Base-by-base conservation (phyloP, 2,797 vertebrate genomes). In the Chiroxiphia lanceolata region DNA sequence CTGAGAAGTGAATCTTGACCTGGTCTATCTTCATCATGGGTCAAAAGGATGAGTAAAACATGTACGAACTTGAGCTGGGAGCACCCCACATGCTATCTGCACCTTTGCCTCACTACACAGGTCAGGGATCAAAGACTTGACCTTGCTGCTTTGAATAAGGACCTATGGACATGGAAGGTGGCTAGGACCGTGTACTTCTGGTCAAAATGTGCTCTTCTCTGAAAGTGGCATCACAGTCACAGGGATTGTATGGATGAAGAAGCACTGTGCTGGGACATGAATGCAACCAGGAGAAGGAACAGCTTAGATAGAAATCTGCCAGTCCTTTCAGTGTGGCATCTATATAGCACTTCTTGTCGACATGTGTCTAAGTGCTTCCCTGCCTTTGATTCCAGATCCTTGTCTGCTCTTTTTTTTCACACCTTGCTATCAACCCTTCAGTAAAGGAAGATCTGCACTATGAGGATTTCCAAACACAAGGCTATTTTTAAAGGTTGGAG, bases 301-400 rank as follows among this genome's bases (percentile, higher is more conserved):
- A 97, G 89, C 87, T 94, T 93, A 87, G 80, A 83, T 0, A 69
- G 87, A 94, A 89, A 92, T 96, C 94, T 97, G 96, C 72, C 84
- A 93, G 79, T 83, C 87, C 57, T 83, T 92, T 91, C 81, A 65
- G 59, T 54, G 50, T 89, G 89, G 53, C 83, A 93, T 76, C 71
- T 50, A 9, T 87, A 80, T 48, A 91, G 77, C 85, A 84, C 80
- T 88, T 94, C 89, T 90, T 86, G 72, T 88, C 10, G 9, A 88
- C 83, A 90, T 2, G 1, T 91, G 77, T 90, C 89, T 70, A 61
- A 92, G 54, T 60, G 42, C 83, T 94, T 94, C 74, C 63, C 51
- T 84, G 85, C 34, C 75, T 95, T 94, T 90, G 75, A 89, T 83
- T 95, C 81, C 90, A 95, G 78, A 95, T 90, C 33, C 70, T 76